Evolutionary conservation across 1,140 invertebrate species (phyloP), one percentile per base, ranked within the genome.

Genomic region (Tyrophagus putrescentiae): DNA sequence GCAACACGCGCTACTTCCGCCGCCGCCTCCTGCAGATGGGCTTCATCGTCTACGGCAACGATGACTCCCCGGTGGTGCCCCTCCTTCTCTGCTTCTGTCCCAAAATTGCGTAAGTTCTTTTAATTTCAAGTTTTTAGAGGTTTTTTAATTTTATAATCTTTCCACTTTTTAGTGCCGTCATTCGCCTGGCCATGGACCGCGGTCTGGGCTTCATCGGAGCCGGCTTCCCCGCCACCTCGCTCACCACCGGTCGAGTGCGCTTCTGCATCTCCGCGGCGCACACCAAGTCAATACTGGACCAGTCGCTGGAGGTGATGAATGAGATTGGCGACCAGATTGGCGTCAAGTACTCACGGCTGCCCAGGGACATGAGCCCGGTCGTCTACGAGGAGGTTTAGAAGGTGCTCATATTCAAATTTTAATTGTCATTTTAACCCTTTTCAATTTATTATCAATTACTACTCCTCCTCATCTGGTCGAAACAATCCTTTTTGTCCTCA

Each of bases 231-330:
- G 95, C 95, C 31, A 97, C 93, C 16, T 85, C 90, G 39, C 79
- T 99, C 56, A 85, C 90, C 76, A 83, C 88, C 73, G 87, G 88
- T 23, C 80, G 94, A 69, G 92, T 93, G 63, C 75, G 95, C 65
- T 95, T 98, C 74, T 98, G 95, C 71, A 73, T 98, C 36, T 96
- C 91, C 29, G 93, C 95, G 39, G 83, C 87, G 23, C 94, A 98
- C 72, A 91, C 90, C 23, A 91, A 92, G 73, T 84, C 91, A 76
- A 90, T 94, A 78, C 75, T 99, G 59, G 94, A 98, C 76, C 79
- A 83, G 69, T 91, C 84, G 69, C 70, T 72, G 68, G 41, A 50
- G 59, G 39, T 62, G 5, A 63, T 53, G 9, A 39, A 64, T 16
- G 39, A 60, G 27, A 33, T 64, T 44, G 63, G 63, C 13, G 57